Conservation (phyloP, 1,140 invertebrate species). For the Drosophila nikananu region DNA sequence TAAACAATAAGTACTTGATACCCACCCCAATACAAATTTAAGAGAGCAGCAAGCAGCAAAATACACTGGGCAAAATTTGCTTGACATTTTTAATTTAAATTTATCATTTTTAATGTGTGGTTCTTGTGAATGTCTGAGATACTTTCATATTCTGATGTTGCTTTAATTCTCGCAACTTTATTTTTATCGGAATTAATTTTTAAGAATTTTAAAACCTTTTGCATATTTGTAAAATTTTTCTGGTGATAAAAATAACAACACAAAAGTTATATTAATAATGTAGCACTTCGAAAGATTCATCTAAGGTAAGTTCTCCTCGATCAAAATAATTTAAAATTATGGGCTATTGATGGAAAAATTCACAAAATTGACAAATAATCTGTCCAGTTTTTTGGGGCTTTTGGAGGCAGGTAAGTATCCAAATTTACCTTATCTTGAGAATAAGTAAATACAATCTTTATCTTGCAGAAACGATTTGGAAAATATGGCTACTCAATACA, state of each 20-base stretch:
- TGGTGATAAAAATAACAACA: no score
- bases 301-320: no score
- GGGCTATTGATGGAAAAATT: not conserved
- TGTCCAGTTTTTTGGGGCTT: no score
- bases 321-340: not conserved
- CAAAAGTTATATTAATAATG: no score
- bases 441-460: not conserved
- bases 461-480: not conserved
- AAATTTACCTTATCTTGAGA: not conserved
- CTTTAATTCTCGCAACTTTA: not conserved
- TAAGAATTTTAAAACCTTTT: not conserved
- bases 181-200: not conserved
- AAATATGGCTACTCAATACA: not conserved
- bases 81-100: no score
- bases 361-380: not conserved
- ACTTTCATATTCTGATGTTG: not conserved
- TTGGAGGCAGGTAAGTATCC: not conserved
- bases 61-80: constrained; percentile 8
- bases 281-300: no score
- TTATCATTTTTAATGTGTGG: not conserved
- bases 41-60: constrained; percentile 26
- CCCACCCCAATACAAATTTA: constrained; percentile 61
- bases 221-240: no score
- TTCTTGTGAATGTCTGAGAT: not conserved
- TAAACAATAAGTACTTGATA: constrained; percentile 16